Evolutionary conservation across 2,888 invertebrate species (phyloP), one percentile per base, ranked within the genome.

Genomic region (Thereva nobilitata): DNA sequence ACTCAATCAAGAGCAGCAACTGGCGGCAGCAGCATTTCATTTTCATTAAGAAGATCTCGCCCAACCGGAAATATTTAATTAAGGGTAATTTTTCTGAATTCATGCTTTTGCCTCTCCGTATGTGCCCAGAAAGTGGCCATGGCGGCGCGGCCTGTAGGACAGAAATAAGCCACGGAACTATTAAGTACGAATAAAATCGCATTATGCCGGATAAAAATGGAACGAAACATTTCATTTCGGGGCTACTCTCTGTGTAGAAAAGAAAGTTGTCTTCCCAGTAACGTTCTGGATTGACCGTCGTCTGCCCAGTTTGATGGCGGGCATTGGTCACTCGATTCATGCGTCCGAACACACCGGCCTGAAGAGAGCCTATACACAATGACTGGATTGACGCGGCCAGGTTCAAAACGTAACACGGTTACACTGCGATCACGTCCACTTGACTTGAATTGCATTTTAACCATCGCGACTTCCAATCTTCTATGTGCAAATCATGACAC

Each of bases 401-500:
- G 61, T 61, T 67, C 67, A 64, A 34, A 56, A 40, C 38, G 57
- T 67, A 67, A 67, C 67, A 67, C 64, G 64, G 64, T 67, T 64
- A 64, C 12, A 52, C 64, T 7, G 34, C 42, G 64, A 56, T 64
- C 67, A 67, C 67, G 67, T 67, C 52, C 57, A 67, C 57, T 41
- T 64, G 57, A 64, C 64, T 64, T 57, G 67, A 52, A 64, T 67
- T 67, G 67, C 64, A 67, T 67, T 67, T 64, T 64, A 67, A 67
- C 52, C 12, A 53, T 50, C 23, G 23, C 23, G 23, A 23, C 40
- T 59, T 49, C 37, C 59, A 38, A 49, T 47, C 49, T 47, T 59
- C 59, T 38, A 59, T 59, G 59, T 59, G 59, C 47, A 47, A 12
- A 59, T 59, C 59, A 47, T 66, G 66, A 57, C 66, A 57, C 57